Conservation (phyloP, 2,888 invertebrate genomes). For the Ectobius pallidus region DNA sequence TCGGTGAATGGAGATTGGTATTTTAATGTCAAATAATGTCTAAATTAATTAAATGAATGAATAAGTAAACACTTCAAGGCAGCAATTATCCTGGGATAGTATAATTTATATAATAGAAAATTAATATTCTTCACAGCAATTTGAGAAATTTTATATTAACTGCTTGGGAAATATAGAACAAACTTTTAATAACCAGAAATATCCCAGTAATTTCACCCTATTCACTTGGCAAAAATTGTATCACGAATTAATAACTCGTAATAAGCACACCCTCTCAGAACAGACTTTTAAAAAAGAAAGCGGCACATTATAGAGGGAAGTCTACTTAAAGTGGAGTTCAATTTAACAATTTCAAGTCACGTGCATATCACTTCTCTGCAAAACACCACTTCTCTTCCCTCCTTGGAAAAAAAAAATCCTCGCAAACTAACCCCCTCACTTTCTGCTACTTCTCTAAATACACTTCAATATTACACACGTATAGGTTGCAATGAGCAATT, state of each 20-base stretch:
- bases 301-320: neutral
- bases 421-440: neutral
- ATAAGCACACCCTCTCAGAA: neutral
- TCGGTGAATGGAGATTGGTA: no score
- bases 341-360: slow-evolving; percentile 31
- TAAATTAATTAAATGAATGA: no score
- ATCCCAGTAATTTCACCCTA: neutral
- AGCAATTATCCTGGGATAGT: no score
- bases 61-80: no score
- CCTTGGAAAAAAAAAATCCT: slow-evolving; percentile 7
- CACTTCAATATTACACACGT: slow-evolving; percentile 23
- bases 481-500: slow-evolving; percentile 28
- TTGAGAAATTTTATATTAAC: no score
- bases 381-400: neutral
- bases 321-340: neutral
- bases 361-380: slow-evolving; percentile 12
- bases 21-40: no score
- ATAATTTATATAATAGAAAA: no score
- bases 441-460: slow-evolving; percentile 2
- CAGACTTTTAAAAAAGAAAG: neutral
- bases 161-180: no score
- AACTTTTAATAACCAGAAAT: no score
- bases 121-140: no score
- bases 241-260: neutral
- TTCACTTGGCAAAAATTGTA: neutral